Base-by-base conservation (phyloP, 2,113 vertebrate genomes). In the Pithys albifrons region DNA sequence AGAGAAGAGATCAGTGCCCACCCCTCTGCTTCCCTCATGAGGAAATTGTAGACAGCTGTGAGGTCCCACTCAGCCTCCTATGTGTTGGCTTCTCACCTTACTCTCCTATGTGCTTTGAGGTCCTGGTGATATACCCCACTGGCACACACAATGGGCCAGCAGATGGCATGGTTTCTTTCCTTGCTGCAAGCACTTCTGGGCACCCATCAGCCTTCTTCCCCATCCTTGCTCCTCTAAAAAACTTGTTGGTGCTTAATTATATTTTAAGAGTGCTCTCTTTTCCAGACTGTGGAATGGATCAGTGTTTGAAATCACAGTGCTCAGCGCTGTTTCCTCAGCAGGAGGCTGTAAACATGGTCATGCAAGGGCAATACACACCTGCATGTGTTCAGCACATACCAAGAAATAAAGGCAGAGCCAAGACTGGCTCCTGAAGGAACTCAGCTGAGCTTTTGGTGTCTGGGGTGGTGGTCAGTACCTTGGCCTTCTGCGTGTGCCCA, bases 311-410 rank as follows among this genome's bases (percentile, higher is more conserved):
- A 51, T 0, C 0, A 52, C n/a, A 64, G 27, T 13, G n/a, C 27
- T 62, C 7, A 3, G 52, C 0, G 0, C 28, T 1, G 1, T 35
- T 76, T 77, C 54, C 22, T 81, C 59, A 69, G 45, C 65, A 72
- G 37, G 19, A 18, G 33, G 24, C 45, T 82, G 49, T 41, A 25
- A 82, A 62, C 18, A 19, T 1, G 0, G 16, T 55, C 51, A 2
- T 0, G 0, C n/a, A 51, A 46, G 2, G 4, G 46, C 37, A 37
- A 3, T 51, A 41, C 35, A 4, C 46, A 41, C 35, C 41, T 46
- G 29, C 48, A n/a, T 24, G 35, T 5, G 6, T 16, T 61, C 29
- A 7, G 17, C 43, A 41, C 0, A 3, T 49, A 31, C 31, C 7
- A 9, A 29, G 41, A n/a, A 57, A 33, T 25, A n/a, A 61, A 61